Conservation (phyloP, 2,888 invertebrate species). For the Sesia apiformis region DNA sequence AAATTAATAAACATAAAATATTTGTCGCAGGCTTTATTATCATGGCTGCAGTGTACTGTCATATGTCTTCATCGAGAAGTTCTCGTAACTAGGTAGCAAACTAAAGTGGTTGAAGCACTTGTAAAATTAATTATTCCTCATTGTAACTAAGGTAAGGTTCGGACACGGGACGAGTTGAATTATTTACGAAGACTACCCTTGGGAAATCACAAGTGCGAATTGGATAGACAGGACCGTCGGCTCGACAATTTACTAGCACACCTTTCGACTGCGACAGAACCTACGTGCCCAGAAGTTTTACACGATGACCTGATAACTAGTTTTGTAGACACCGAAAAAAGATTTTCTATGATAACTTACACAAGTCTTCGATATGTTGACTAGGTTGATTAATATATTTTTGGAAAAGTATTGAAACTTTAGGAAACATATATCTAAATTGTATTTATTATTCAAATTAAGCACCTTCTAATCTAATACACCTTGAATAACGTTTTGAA, state of each 20-base stretch:
- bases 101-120: not conserved
- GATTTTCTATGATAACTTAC: no score
- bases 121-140: constrained; percentile 18
- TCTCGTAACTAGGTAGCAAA: not conserved
- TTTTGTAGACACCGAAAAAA: no score
- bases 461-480: no score
- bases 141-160: constrained; percentile 44
- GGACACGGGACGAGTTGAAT: constrained; percentile 56
- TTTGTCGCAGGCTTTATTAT: no score
- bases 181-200: constrained; percentile 52
- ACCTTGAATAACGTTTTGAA: no score
- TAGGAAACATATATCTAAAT: no score
- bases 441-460: no score
- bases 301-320: not conserved
- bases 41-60: not conserved
- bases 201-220: constrained; percentile 65
- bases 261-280: not conserved
- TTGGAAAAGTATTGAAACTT: no score
- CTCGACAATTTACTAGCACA: constrained; percentile 1
- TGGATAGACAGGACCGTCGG: constrained; percentile 14
- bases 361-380: no score
- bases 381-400: no score
- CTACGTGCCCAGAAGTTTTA: not conserved
- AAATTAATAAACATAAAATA: no score
- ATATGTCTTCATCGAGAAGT: not conserved